Evolutionary conservation across 2,888 invertebrate species (phyloP).

Genomic region (Azorinus chamasolen): DNA sequence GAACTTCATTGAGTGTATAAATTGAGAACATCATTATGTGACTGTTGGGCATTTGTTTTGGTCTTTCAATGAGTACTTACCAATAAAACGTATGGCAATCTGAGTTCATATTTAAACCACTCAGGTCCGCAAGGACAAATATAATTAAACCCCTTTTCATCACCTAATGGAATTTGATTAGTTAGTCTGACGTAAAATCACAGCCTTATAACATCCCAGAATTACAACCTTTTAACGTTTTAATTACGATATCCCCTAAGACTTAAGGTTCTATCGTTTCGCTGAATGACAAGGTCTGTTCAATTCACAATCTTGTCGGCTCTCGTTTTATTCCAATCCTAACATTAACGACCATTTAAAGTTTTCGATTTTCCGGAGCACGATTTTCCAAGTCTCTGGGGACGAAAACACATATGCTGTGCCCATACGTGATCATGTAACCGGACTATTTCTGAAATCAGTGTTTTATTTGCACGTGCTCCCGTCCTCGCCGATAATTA

Average conservation of each 20-base stretch:
- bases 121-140: background rate
- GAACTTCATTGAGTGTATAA: no score
- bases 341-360: slow-evolving; percentile 61
- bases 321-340: slow-evolving; percentile 41
- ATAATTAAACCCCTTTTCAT: slow-evolving; percentile 52
- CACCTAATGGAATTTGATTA: slow-evolving; percentile 59
- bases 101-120: no score
- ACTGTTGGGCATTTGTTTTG: no score
- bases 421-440: slow-evolving; percentile 20
- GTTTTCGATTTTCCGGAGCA: slow-evolving; percentile 62
- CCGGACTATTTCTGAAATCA: slow-evolving; percentile 43
- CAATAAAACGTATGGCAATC: background rate
- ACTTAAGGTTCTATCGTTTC: slow-evolving; percentile 31
- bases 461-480: slow-evolving; percentile 52
- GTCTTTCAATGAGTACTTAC: background rate
- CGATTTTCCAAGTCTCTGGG: slow-evolving; percentile 31
- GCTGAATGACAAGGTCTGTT: slow-evolving; percentile 24
- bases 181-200: slow-evolving; percentile 6
- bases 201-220: slow-evolving; percentile 6
- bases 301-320: slow-evolving; percentile 30
- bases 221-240: slow-evolving; percentile 62
- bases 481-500: slow-evolving; percentile 49
- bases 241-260: slow-evolving; percentile 55
- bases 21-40: no score
- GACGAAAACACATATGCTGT: slow-evolving; percentile 56